Base-by-base conservation (phyloP, 2,797 vertebrate genomes). In the Hybognathus amarus region DNA sequence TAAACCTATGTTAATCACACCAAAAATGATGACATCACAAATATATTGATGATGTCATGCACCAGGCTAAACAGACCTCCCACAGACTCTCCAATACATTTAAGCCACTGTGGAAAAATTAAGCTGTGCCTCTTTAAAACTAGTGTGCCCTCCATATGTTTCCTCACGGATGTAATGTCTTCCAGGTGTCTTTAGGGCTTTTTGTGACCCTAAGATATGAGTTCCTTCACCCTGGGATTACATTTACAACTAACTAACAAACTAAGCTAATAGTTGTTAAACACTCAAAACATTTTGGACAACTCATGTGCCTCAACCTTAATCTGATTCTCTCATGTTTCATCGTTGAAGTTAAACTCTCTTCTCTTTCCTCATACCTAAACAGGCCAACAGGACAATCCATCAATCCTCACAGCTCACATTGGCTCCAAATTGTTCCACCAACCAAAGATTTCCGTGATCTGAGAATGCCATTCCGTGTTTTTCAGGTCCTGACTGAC, bases 41-140 rank as follows among this genome's bases (percentile, higher is more conserved):
- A 85, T 18, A 59, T 42, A 68, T 45, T 20, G 67, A 87, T 89
- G 89, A 91, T 88, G 79, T 93, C 90, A 92, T 76, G 75, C 6
- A 7, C 85, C 67, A n/a, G 80, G 73, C 78, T 82, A 89, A 88
- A 68, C 0, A 13, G 61, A 42, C 80, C 22, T 38, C 38, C 67
- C 33, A 10, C 0, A 27, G 82, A 88, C 89, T 88, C 85, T 69
- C 54, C 33, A 8, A 80, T 86, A 88, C 83, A 67, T 76, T 91
- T 90, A 90, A 90, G 85, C 88, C 85, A 89, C 20, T 89, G 88
- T 90, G 88, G 82, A 86, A 91, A 92, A 90, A 77, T 50, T 74
- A 27, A 74, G 79, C 85, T 78, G 90, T 89, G 84, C 85, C 85
- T 79, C 91, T 93, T 92, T 90, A 92, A 91, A 87, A 88, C 82